phyloP scores from a whole-genome alignment of 2,888 invertebrate species.

The Erannis defoliaria region DNA sequence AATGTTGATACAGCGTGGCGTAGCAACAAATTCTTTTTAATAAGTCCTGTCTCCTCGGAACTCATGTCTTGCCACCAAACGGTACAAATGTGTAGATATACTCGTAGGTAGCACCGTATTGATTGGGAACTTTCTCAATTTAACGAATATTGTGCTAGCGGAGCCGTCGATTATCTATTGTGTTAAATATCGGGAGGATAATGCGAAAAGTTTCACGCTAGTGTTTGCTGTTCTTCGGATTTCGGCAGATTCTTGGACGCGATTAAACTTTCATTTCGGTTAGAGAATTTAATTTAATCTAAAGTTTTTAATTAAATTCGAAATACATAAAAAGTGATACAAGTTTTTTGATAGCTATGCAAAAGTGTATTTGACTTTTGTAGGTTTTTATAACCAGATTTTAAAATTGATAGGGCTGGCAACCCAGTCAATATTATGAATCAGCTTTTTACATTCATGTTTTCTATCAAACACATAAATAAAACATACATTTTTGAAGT shows the following conservation, averaged over 20 bases:
- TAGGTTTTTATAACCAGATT: background rate
- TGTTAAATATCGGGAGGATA: constrained; percentile 38
- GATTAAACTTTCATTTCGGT: constrained; percentile 17
- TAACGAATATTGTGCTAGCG: constrained; percentile 42
- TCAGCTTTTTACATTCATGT: too few species aligned
- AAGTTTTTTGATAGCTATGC: too few species aligned
- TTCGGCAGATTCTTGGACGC: constrained; percentile 9
- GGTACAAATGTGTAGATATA: too few species aligned
- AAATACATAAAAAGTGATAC: background rate
- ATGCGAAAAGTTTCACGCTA: constrained; percentile 45
- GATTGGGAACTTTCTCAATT: constrained; percentile 45
- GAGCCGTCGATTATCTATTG: constrained; percentile 43
- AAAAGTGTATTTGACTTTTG: background rate
- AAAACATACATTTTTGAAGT: too few species aligned
- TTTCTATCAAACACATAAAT: too few species aligned
- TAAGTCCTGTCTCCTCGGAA: too few species aligned
- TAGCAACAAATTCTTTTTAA: too few species aligned
- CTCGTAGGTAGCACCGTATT: too few species aligned
- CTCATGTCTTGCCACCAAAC: too few species aligned
- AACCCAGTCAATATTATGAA: too few species aligned
- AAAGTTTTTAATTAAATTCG: constrained; percentile 10
- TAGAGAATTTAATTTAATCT: constrained; percentile 9
- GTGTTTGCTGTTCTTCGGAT: constrained; percentile 22
- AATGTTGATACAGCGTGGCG: too few species aligned
- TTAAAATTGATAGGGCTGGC: too few species aligned